Evolutionary conservation across 2,888 invertebrate species (phyloP).

Genomic region (Chalcis sispes): DNA sequence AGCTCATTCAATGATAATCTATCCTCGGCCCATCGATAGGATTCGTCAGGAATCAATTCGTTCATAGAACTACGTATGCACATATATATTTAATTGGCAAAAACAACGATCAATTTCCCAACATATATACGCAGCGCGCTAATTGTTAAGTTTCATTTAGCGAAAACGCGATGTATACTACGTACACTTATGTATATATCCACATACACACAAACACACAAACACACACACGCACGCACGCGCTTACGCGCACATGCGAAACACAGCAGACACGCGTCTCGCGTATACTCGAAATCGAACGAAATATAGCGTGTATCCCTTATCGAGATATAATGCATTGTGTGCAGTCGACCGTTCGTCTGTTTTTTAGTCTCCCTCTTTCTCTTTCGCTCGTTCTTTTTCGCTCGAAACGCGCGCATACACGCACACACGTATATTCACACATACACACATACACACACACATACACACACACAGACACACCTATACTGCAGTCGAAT

Average conservation of each 20-base stretch:
- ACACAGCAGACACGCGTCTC: not conserved
- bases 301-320: conserved; percentile 7
- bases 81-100: too few species aligned
- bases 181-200: too few species aligned
- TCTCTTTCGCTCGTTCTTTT: conserved; percentile 1
- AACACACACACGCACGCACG: too few species aligned
- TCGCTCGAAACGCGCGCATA: not conserved
- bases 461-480: not conserved
- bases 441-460: not conserved
- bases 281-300: not conserved
- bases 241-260: too few species aligned
- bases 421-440: not conserved
- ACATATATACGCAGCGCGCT: not conserved
- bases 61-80: too few species aligned
- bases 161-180: too few species aligned
- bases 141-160: conserved; percentile 15
- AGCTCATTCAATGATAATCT: too few species aligned
- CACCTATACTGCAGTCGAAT: not conserved
- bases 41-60: too few species aligned
- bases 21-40: too few species aligned
- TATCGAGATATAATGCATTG: conserved; percentile 32
- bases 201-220: too few species aligned
- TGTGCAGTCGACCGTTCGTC: conserved; percentile 3
- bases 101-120: too few species aligned
- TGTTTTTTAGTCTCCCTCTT: conserved; percentile 1